A percentile compares a stretch with the other conserved stretches of the same genome.
Conservation (phyloP, 2,888 invertebrate species). For the Oxystoma pomonae region DNA sequence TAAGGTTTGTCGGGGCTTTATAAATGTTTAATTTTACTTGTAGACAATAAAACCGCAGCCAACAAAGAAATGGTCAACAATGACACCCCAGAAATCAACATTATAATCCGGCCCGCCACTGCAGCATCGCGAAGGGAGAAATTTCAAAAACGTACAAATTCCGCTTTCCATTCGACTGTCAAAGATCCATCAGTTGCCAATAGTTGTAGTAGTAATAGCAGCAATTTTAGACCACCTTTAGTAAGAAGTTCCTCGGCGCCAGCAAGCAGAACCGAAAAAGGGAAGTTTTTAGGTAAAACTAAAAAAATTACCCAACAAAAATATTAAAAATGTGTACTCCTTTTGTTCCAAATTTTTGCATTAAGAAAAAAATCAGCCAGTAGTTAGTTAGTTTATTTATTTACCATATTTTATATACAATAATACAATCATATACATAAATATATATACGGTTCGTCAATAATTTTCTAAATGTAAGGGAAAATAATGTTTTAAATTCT, state of each 20-base stretch:
- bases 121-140: conserved; percentile 40
- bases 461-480: no score
- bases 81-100: conserved; percentile 22
- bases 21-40: no score
- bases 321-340: no score
- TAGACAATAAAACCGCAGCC: background rate
- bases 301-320: no score
- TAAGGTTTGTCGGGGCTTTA: no score
- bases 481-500: no score
- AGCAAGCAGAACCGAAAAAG: conserved; percentile 31
- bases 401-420: no score
- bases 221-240: conserved; percentile 36
- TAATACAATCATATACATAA: no score
- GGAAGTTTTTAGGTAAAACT: conserved; percentile 16
- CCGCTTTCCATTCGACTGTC: conserved; percentile 39
- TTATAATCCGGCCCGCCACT: conserved; percentile 40
- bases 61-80: background rate
- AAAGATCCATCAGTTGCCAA: conserved; percentile 28
- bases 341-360: no score
- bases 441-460: no score
- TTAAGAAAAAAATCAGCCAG: no score
- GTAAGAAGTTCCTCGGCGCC: conserved; percentile 41
- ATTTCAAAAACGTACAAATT: conserved; percentile 44
- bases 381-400: no score
- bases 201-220: background rate